Evolutionary conservation across 2,888 invertebrate genomes (phyloP).

Genomic region (Scrobipalpa atriplicella): DNA sequence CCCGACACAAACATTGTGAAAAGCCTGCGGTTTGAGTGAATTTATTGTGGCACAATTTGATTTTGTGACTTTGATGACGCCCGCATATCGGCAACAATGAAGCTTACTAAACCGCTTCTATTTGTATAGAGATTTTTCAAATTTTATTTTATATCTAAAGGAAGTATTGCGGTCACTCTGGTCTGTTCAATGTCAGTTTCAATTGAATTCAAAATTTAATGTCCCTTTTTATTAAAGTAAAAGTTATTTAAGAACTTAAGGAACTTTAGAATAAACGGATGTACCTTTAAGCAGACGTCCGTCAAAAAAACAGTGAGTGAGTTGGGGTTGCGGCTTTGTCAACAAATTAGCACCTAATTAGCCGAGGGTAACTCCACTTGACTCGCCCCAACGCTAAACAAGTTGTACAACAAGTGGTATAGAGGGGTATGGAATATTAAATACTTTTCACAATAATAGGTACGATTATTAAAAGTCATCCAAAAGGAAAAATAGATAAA

Average conservation of each 20-base stretch:
- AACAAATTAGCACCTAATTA: constrained; percentile 45
- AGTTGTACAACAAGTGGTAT: background rate
- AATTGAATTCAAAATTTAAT: too few species aligned
- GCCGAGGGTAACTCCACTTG: constrained; percentile 35
- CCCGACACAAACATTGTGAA: constrained; percentile 82
- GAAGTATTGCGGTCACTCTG: background rate
- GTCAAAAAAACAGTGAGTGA: constrained; percentile 24
- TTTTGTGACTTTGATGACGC: constrained; percentile 61
- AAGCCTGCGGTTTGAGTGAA: constrained; percentile 78
- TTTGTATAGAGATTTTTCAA: constrained; percentile 10
- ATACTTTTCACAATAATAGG: too few species aligned
- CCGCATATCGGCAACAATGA: constrained; percentile 51
- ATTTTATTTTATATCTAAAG: background rate
- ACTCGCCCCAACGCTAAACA: constrained; percentile 16
- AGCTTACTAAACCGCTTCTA: constrained; percentile 39
- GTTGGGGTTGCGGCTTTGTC: constrained; percentile 35
- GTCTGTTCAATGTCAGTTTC: too few species aligned
- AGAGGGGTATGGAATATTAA: background rate
- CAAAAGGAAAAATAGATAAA: background rate
- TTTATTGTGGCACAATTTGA: constrained; percentile 79
- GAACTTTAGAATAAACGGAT: background rate
- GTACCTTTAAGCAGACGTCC: constrained; percentile 27
- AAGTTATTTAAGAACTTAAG: background rate
- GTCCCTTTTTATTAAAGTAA: too few species aligned
- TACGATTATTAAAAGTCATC: too few species aligned